A percentile compares a stretch with the other conserved stretches of the same genome.
Evolutionary conservation across 2,113 vertebrate genomes (phyloP).

Genomic region (Siphamia tubifer): DNA sequence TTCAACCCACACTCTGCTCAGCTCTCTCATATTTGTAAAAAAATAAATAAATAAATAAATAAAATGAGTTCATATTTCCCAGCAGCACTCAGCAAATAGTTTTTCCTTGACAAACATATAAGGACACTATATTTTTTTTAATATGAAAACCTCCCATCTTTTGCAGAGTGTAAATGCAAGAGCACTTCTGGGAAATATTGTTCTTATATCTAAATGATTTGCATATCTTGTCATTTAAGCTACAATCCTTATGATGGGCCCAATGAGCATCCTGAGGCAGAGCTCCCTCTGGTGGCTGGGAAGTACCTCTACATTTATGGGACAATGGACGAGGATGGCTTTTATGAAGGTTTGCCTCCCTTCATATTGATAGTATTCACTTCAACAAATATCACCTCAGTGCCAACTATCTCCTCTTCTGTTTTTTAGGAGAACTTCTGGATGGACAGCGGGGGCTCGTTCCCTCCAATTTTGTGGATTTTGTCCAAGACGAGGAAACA

Average conservation of each 20-base stretch:
- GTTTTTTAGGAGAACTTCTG: constrained; percentile 88
- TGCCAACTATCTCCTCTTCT: neutral
- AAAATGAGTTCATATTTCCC: constrained; percentile 7
- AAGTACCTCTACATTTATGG: constrained; percentile 98
- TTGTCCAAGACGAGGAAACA: constrained; percentile 88
- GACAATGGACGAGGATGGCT: constrained; percentile 98
- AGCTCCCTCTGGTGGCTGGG: constrained; percentile 95
- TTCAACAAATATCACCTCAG: neutral
- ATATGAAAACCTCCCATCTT: neutral
- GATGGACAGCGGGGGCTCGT: constrained; percentile 95
- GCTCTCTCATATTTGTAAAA: neutral
- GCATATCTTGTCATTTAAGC: constrained; percentile 64
- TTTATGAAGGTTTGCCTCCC: constrained; percentile 90
- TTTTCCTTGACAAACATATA: neutral
- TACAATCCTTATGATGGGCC: constrained; percentile 98
- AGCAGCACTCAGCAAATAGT: neutral
- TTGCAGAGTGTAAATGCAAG: neutral
- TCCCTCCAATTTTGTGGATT: constrained; percentile 98
- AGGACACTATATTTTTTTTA: neutral
- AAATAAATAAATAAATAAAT: constrained; percentile 4
- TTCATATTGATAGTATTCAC: neutral
- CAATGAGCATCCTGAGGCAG: constrained; percentile 97
- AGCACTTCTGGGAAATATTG: neutral
- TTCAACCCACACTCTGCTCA: constrained; percentile 28
- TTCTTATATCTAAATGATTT: neutral